These are phyloP conservation scores for Campoplex capitator DNA, from an alignment of 2,888 invertebrate species.

Conservation along the genomic window DNA sequence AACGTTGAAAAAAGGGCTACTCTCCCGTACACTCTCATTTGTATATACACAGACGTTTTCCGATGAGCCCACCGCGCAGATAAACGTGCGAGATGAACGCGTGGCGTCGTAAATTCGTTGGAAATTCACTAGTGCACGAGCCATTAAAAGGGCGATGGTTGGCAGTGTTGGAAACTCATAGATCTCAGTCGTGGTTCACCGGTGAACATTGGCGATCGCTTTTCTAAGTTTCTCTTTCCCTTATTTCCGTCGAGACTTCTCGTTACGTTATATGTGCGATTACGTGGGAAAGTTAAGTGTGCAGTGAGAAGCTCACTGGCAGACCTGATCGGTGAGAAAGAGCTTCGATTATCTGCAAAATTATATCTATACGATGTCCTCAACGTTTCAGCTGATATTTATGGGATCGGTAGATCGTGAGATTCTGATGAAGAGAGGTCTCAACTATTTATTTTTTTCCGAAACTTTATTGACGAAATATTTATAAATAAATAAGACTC, in stretches of 20 bases:
- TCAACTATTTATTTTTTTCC: not conserved
- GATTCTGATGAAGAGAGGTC: not conserved
- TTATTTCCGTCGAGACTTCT: constrained; percentile 39
- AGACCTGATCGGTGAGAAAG: constrained; percentile 41
- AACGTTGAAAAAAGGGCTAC: constrained; percentile 22
- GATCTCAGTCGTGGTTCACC: constrained; percentile 43
- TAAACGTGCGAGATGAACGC: constrained; percentile 41
- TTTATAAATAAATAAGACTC: not conserved
- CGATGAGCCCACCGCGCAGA: constrained; percentile 42
- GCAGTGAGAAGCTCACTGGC: constrained; percentile 51
- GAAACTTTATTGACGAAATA: not conserved
- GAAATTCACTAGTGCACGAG: constrained; percentile 50
- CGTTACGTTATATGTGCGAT: constrained; percentile 47
- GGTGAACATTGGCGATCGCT: constrained; percentile 39
- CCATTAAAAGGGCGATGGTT: constrained; percentile 55
- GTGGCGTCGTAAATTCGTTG: constrained; percentile 48
- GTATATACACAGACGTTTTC: constrained; percentile 7
- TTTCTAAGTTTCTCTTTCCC: constrained; percentile 37
- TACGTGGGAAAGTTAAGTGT: constrained; percentile 68
- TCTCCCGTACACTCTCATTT: not conserved
- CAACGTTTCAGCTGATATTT: not conserved
- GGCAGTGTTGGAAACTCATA: constrained; percentile 46
- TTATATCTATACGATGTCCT: constrained; percentile 13
- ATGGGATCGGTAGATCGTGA: not conserved
- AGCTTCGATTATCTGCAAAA: constrained; percentile 45